These are phyloP conservation scores for Brachionus manjavacas DNA, from an alignment of 1,140 invertebrate genomes.

Conservation along the genomic window DNA sequence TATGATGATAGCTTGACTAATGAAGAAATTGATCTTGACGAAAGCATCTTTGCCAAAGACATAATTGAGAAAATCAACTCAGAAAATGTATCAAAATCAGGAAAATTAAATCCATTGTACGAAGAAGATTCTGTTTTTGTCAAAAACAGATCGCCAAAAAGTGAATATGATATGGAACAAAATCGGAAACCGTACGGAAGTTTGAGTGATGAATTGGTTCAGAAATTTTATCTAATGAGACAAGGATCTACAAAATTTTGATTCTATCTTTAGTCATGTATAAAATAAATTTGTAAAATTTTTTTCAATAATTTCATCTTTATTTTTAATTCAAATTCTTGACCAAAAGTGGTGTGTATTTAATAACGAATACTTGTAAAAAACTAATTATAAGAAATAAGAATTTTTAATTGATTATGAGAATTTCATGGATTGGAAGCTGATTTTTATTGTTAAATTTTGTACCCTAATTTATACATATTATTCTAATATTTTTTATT, in stretches of 20 bases:
- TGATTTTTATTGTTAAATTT: too few species aligned
- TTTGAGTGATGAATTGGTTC: not conserved
- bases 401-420: too few species aligned
- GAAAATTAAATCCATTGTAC: constrained; percentile 33
- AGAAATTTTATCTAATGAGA: not conserved
- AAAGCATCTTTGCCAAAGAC: not conserved
- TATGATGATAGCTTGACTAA: not conserved
- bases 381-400: too few species aligned
- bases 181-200: too few species aligned
- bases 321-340: too few species aligned
- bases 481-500: too few species aligned
- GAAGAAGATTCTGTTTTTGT: constrained; percentile 1
- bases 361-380: too few species aligned
- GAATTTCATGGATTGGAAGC: too few species aligned
- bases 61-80: constrained; percentile 27
- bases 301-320: not conserved
- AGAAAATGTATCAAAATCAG: not conserved
- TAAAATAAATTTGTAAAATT: not conserved
- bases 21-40: not conserved
- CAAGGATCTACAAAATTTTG: constrained; percentile 19
- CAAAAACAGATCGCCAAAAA: not conserved
- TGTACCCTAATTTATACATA: too few species aligned
- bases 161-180: not conserved
- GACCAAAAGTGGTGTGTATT: too few species aligned
- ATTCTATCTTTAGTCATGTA: not conserved